Conservation (phyloP, 2,888 invertebrate genomes). For the Celastrina argiolus region DNA sequence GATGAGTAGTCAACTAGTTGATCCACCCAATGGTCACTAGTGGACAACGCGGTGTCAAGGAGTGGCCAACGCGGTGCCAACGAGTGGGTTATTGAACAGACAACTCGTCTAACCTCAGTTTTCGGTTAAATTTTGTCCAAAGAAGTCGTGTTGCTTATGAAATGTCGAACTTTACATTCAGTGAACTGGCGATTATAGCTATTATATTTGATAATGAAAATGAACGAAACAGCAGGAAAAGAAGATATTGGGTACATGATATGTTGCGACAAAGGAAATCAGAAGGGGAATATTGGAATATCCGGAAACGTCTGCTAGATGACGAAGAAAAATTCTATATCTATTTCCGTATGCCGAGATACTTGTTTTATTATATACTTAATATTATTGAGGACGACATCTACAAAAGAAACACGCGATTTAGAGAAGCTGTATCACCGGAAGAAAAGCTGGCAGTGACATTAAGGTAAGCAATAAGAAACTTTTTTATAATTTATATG, state of each 20-base stretch:
- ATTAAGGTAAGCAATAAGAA: slow-evolving; percentile 10
- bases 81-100: slow-evolving; percentile 8
- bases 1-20: slow-evolving; percentile 10
- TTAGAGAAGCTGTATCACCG: slow-evolving; percentile 8
- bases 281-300: slow-evolving; percentile 17
- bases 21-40: slow-evolving; percentile 10
- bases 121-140: slow-evolving; percentile 8
- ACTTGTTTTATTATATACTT: slow-evolving; percentile 12
- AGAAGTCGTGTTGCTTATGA: slow-evolving; percentile 10
- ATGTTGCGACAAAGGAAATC: slow-evolving; percentile 10
- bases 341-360: slow-evolving; percentile 17
- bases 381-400: slow-evolving; percentile 14
- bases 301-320: slow-evolving; percentile 14
- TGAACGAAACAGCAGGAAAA: slow-evolving; percentile 8
- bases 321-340: slow-evolving; percentile 18
- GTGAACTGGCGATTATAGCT: slow-evolving; percentile 8
- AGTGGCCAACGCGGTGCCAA: slow-evolving; percentile 10
- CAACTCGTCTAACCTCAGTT: slow-evolving; percentile 10
- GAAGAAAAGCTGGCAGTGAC: slow-evolving; percentile 10
- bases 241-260: slow-evolving; percentile 7
- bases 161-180: slow-evolving; percentile 10
- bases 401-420: slow-evolving; percentile 5
- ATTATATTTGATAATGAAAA: slow-evolving; percentile 6
- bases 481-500: slow-evolving; percentile 8
- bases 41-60: slow-evolving; percentile 10